phyloP scores from a whole-genome alignment of 1,140 invertebrate genomes.

The Atta colombica region DNA sequence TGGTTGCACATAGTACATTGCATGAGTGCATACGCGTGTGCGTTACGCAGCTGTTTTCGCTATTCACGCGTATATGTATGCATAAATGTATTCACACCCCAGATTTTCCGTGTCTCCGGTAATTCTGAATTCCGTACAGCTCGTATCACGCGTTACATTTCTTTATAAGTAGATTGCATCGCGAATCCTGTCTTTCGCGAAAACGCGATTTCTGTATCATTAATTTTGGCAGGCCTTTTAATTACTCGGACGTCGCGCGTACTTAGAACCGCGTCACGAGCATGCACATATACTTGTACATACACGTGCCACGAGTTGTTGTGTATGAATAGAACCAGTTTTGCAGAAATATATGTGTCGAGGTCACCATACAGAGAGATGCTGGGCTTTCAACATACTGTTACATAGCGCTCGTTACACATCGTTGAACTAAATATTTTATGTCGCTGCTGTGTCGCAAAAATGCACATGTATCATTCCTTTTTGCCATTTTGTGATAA shows the following conservation, averaged over 20 bases:
- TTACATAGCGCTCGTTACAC: conserved; percentile 35
- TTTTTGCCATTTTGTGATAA: background rate
- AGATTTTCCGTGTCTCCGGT: background rate
- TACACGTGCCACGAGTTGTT: background rate
- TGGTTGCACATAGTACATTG: background rate
- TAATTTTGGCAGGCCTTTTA: conserved; percentile 35
- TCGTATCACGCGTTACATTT: conserved; percentile 1
- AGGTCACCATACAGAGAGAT: conserved; percentile 14
- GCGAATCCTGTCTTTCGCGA: background rate
- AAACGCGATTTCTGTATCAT: background rate
- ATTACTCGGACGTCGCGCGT: background rate
- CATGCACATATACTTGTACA: background rate
- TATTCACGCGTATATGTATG: background rate
- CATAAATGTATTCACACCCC: background rate
- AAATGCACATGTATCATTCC: background rate
- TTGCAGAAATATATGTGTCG: conserved; percentile 29
- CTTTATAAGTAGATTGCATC: conserved; percentile 27
- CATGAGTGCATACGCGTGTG: too few species aligned
- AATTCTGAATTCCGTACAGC: background rate
- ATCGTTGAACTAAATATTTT: conserved; percentile 34
- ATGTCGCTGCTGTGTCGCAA: background rate
- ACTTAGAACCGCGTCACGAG: background rate
- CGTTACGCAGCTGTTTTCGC: background rate
- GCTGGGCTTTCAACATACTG: conserved; percentile 5
- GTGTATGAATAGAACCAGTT: conserved; percentile 20